phyloP scores from a whole-genome alignment of 2,797 vertebrate genomes.

The Aeoliscus strigatus region DNA sequence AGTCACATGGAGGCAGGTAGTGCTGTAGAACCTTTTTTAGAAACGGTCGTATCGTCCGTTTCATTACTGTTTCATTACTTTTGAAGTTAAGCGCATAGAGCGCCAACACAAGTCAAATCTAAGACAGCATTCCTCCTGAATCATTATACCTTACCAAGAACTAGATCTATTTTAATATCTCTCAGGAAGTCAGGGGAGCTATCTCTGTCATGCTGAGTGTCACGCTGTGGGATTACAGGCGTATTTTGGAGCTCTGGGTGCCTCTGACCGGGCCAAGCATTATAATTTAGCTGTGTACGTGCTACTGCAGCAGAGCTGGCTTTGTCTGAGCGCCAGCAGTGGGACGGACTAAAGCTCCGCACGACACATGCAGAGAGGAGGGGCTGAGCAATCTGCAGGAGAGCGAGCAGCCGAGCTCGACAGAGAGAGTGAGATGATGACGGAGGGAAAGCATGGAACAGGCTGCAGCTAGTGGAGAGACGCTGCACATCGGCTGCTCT shows the following conservation, averaged over 20 bases:
- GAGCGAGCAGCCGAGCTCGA: constrained; percentile 33
- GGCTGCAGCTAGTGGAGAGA: constrained; percentile 41
- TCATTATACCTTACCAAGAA: constrained; percentile 63
- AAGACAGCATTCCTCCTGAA: constrained; percentile 34
- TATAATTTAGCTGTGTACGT: constrained; percentile 74
- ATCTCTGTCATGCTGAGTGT: constrained; percentile 51
- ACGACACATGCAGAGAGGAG: constrained; percentile 60
- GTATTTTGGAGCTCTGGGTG: constrained; percentile 61
- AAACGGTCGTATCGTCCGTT: neutral
- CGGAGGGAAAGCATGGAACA: constrained; percentile 51
- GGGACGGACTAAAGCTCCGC: constrained; percentile 71
- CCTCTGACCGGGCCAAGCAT: constrained; percentile 59
- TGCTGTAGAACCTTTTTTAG: too few species aligned
- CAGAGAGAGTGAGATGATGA: constrained; percentile 30
- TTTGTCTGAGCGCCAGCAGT: constrained; percentile 85
- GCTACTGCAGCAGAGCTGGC: constrained; percentile 79
- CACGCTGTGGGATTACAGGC: constrained; percentile 73
- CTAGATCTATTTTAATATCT: constrained; percentile 64
- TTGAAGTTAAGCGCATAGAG: constrained; percentile 8
- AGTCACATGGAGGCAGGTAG: too few species aligned
- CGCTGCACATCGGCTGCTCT: constrained; percentile 10
- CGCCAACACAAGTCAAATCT: constrained; percentile 2
- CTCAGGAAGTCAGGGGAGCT: constrained; percentile 52
- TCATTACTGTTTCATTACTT: constrained; percentile 5
- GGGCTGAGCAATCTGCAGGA: constrained; percentile 72